Evolutionary conservation across 1,140 invertebrate species (phyloP).

Genomic region (Harpegnathos saltator): DNA sequence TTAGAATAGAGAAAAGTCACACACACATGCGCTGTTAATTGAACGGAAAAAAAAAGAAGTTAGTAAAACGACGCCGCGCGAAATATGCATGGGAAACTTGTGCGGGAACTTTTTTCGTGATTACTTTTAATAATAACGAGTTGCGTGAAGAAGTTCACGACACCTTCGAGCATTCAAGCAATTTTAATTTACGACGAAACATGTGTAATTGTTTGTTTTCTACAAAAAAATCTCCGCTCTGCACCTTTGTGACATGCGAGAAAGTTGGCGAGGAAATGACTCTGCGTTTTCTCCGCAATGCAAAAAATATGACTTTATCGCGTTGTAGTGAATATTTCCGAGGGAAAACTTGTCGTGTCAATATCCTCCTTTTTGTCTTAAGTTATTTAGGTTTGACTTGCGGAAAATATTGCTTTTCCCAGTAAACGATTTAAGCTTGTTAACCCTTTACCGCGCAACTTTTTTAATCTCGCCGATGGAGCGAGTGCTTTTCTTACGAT

Average conservation of each 20-base stretch:
- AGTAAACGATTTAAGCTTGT: slow-evolving; percentile 48
- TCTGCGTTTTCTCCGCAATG: neutral
- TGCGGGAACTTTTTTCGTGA: slow-evolving; percentile 10
- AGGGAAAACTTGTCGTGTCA: neutral
- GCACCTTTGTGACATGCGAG: slow-evolving; percentile 7
- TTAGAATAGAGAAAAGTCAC: neutral
- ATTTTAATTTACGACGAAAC: slow-evolving; percentile 25
- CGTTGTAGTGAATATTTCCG: slow-evolving; percentile 36
- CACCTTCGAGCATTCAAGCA: slow-evolving; percentile 7
- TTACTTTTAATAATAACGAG: slow-evolving; percentile 29
- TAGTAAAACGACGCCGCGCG: neutral
- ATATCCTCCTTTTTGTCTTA: slow-evolving; percentile 33
- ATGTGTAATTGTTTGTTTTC: slow-evolving; percentile 9
- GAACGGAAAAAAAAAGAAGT: neutral
- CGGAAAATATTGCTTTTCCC: slow-evolving; percentile 41
- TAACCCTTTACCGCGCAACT: slow-evolving; percentile 47
- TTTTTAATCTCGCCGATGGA: slow-evolving; percentile 50
- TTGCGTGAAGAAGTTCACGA: neutral
- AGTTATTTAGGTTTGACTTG: slow-evolving; percentile 30
- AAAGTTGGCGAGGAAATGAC: neutral
- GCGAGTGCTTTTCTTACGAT: slow-evolving; percentile 15
- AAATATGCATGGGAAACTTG: slow-evolving; percentile 13
- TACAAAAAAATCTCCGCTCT: neutral
- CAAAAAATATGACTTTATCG: neutral
- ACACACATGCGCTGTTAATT: neutral